phyloP scores from a whole-genome alignment of 2,797 vertebrate genomes.

The Acanthopagrus latus region DNA sequence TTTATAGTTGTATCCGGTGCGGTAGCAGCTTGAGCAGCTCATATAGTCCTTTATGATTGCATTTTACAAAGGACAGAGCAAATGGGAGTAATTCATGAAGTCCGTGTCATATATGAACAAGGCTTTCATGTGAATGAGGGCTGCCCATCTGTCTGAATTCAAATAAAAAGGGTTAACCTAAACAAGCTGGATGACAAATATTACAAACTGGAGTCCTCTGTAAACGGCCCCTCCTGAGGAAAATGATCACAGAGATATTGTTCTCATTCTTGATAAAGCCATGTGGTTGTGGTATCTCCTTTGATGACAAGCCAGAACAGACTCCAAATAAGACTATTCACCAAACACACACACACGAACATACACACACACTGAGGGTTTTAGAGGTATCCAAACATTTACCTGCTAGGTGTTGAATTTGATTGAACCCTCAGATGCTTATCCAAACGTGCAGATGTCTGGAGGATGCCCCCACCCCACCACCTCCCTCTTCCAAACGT shows the following conservation, averaged over 20 bases:
- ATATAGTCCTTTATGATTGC: constrained; percentile 26
- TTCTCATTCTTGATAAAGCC: constrained; percentile 58
- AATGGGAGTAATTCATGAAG: constrained; percentile 41
- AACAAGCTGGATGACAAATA: constrained; percentile 49
- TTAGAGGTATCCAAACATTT: constrained; percentile 77
- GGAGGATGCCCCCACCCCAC: constrained; percentile 41
- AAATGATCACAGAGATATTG: constrained; percentile 60
- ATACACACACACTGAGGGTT: constrained; percentile 21
- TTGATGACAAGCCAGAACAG: constrained; percentile 76
- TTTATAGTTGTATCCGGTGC: constrained; percentile 12
- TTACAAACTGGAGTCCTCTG: constrained; percentile 16
- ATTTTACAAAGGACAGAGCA: constrained; percentile 10
- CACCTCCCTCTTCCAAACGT: constrained; percentile 19
- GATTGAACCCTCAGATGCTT: constrained; percentile 81
- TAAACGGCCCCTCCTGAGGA: constrained; percentile 41
- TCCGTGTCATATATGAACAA: background rate
- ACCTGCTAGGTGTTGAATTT: constrained; percentile 81
- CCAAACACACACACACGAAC: constrained; percentile 36
- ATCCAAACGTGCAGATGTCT: constrained; percentile 84
- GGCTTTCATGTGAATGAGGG: constrained; percentile 32
- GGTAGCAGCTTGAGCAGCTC: constrained; percentile 23
- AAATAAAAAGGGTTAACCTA: constrained; percentile 18
- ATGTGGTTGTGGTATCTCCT: constrained; percentile 49
- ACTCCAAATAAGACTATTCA: constrained; percentile 38
- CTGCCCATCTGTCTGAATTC: constrained; percentile 31